phyloP scores from a whole-genome alignment of 2,797 vertebrate genomes.

The Anisognathus igniventris region DNA sequence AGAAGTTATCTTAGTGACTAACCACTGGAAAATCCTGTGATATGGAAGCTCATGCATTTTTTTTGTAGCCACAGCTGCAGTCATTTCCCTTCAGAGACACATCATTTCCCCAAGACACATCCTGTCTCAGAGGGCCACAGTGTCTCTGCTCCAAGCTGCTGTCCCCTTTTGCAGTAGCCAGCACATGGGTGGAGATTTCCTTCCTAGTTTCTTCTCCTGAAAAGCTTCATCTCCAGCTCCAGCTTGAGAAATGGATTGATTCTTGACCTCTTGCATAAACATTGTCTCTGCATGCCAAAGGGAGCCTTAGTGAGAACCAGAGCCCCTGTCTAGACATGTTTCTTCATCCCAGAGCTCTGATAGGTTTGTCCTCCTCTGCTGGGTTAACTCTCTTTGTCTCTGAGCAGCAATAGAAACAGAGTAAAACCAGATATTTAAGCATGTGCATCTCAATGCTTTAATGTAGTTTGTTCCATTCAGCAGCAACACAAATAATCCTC shows the following conservation, averaged over 20 bases:
- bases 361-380: background rate
- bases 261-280: constrained; percentile 65
- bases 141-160: constrained; percentile 40
- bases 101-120: constrained; percentile 71
- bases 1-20: constrained; percentile 73
- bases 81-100: constrained; percentile 74
- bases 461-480: background rate
- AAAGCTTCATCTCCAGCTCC: constrained; percentile 18
- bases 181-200: constrained; percentile 68
- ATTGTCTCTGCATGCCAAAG: constrained; percentile 44
- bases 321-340: constrained; percentile 41
- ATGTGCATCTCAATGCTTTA: background rate
- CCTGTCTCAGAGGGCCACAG: constrained; percentile 69
- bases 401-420: background rate
- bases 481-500: background rate
- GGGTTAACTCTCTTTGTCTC: background rate
- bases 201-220: constrained; percentile 66
- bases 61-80: constrained; percentile 64
- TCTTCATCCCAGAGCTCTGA: constrained; percentile 9
- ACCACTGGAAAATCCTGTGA: constrained; percentile 72
- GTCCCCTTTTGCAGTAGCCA: constrained; percentile 23
- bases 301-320: constrained; percentile 22
- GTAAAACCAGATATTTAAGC: background rate
- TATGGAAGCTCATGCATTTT: constrained; percentile 54
- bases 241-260: constrained; percentile 48